A percentile compares a stretch with the other conserved stretches of the same genome.
phyloP scores from a whole-genome alignment of 2,113 vertebrate species.

The Chitala chitala region DNA sequence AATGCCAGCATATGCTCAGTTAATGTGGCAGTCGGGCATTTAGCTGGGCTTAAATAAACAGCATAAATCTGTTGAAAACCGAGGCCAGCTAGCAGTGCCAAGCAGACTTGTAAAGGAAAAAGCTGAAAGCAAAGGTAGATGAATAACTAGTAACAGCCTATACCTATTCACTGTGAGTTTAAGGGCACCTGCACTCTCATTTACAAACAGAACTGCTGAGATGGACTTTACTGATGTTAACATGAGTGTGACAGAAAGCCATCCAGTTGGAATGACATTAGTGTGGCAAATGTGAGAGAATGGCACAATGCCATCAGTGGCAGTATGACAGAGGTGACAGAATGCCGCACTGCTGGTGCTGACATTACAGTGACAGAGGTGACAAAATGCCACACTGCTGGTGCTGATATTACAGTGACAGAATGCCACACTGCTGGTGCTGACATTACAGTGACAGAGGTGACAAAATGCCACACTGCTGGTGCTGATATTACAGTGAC shows the following conservation, averaged over 20 bases:
- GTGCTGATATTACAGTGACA: no score
- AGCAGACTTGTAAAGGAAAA: not conserved
- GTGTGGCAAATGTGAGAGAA: no score
- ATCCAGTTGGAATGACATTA: not conserved
- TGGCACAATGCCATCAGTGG: no score
- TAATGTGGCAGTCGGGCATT: not conserved
- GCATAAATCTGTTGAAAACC: not conserved
- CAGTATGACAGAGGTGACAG: no score
- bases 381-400: no score
- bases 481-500: no score
- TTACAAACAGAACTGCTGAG: not conserved
- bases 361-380: no score
- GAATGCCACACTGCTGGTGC: no score
- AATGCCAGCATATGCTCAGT: not conserved
- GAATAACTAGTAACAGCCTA: not conserved
- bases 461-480: no score
- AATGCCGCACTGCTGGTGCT: no score
- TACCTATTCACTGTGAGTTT: not conserved
- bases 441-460: no score
- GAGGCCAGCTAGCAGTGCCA: not conserved
- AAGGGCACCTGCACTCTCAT: not conserved
- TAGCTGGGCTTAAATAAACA: slow-evolving; percentile 12
- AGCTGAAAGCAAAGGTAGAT: not conserved
- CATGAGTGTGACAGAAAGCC: not conserved
- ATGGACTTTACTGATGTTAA: not conserved